Evolutionary conservation across 2,888 invertebrate genomes (phyloP), one percentile per base, ranked within the genome.

Genomic region (Gymnoscelis rufifasciata): DNA sequence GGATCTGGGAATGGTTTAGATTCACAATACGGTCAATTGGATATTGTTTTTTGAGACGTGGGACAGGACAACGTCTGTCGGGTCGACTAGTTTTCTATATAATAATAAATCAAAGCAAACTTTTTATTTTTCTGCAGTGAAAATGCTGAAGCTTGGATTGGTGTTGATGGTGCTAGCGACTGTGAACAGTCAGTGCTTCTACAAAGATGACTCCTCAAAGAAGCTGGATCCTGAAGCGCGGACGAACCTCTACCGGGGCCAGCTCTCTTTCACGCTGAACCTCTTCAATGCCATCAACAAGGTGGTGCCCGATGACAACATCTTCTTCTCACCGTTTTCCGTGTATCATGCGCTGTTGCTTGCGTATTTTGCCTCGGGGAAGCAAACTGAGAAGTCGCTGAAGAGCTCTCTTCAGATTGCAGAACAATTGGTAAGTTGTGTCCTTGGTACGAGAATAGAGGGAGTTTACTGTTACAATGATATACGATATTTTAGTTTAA

Each of bases 311-410:
- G 86, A 90, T 30, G 93, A 93, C 57, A 96, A 96, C 73, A 82
- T 96, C 29, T 95, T 97, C 88, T 95, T 95, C 77, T 96, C 96
- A 4, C 96, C 96, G 0, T 94, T 94, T 82, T 96, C 95, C 57
- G 92, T 96, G 8, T 94, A 95, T 68, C 93, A 95, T 60, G 93
- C 95, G 0, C 69, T 97, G 24, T 74, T 93, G 38, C 82, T 96
- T 52, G 94, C 94, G 0, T 96, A 95, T 69, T 95, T 95, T 65
- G 92, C 95, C 0, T 84, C 95, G 1, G 91, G 90, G 0, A 92
- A 92, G 8, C 89, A 91, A 39, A 95, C 96, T 0, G 95, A 95
- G 69, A 65, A 73, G 3, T 81, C 90, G 7, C 67, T 95, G 43
- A 92, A 90, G 66, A 87, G 89, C 46, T 91, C 92, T 1, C 77